These are phyloP conservation scores for Mareca strepera DNA, from an alignment of 2,797 vertebrate genomes.

Conservation along the genomic window DNA sequence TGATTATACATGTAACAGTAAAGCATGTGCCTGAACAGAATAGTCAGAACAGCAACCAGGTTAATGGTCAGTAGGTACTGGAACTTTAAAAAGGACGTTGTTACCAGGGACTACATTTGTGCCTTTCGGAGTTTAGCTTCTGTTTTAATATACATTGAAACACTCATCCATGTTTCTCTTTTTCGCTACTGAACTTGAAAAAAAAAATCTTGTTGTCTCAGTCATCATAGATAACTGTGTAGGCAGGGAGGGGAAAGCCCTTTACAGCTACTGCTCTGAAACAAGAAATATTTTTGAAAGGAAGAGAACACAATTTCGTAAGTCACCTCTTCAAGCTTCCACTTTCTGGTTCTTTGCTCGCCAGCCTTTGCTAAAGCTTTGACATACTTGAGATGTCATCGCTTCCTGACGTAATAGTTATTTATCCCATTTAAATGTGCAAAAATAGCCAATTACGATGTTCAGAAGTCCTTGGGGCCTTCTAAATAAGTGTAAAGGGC, in stretches of 20 bases:
- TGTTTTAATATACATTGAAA: not conserved
- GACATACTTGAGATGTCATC: not conserved
- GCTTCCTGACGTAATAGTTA: not conserved
- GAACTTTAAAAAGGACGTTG: not conserved
- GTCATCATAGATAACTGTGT: not conserved
- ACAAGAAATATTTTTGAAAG: not conserved
- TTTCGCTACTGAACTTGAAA: not conserved
- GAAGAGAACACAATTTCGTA: not conserved
- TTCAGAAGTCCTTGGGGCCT: not conserved
- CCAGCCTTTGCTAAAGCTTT: not conserved
- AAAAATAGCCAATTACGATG: not conserved
- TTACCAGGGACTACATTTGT: not conserved
- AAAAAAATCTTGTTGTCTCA: not conserved
- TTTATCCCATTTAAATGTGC: not conserved
- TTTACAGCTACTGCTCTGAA: not conserved
- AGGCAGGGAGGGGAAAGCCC: not conserved
- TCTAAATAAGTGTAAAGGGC: not conserved
- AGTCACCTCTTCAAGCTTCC: not conserved
- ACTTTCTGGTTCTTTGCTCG: not conserved
- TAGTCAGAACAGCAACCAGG: not conserved
- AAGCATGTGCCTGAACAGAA: not conserved
- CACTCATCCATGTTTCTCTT: not conserved
- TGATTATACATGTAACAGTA: not conserved
- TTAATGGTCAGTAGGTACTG: not conserved
- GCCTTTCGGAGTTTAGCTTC: not conserved